Evolutionary conservation across 2,888 invertebrate genomes (phyloP).

Genomic region (Neria commutata): DNA sequence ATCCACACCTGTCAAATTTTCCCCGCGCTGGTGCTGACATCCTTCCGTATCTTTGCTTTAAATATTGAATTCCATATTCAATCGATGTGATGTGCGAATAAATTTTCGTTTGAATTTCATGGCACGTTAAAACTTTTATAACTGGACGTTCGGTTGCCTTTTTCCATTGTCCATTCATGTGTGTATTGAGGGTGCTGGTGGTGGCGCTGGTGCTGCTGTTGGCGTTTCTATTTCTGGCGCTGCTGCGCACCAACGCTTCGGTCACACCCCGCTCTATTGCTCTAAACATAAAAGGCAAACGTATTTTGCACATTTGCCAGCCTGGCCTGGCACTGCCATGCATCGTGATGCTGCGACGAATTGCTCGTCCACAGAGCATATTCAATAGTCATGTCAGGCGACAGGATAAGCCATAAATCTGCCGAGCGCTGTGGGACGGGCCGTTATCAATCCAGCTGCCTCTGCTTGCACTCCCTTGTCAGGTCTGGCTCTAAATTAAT

Average conservation of each 20-base stretch:
- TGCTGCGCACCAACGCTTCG: background rate
- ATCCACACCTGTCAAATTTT: background rate
- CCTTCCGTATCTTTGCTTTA: no score
- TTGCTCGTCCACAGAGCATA: no score
- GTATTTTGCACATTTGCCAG: background rate
- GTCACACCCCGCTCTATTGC: background rate
- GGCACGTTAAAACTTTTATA: background rate
- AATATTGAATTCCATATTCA: no score
- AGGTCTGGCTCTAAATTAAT: conserved; percentile 4
- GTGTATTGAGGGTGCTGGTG: background rate
- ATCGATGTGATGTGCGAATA: no score
- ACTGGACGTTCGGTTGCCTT: background rate
- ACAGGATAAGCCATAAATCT: no score
- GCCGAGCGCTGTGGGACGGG: background rate
- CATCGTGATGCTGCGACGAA: no score
- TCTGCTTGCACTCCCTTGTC: background rate
- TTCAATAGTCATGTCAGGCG: no score
- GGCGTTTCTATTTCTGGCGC: conserved; percentile 6
- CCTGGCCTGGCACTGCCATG: no score
- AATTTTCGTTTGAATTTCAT: background rate
- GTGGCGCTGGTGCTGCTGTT: background rate
- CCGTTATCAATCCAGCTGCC: background rate
- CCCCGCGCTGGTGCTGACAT: background rate
- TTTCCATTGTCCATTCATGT: background rate
- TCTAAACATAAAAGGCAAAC: background rate